Percentiles rank a stretch among this genome's conserved stretches.
phyloP scores from a whole-genome alignment of 1,140 invertebrate genomes.

The Apolygus lucorum region DNA sequence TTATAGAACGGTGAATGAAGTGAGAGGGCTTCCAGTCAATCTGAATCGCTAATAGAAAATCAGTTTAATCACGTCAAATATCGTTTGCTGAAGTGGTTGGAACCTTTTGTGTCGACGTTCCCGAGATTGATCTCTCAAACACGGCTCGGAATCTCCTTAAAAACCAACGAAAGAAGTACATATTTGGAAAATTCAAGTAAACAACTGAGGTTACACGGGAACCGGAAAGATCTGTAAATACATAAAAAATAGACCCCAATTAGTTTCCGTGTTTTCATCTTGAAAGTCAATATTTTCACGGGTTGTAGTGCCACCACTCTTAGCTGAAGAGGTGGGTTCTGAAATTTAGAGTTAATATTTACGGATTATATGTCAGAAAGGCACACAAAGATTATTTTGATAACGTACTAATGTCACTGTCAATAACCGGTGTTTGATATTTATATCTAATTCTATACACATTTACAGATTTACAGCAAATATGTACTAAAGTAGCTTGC shows the following conservation, averaged over 20 bases:
- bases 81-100: no score
- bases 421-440: conserved; percentile 11
- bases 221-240: no score
- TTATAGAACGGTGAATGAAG: no score
- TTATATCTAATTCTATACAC: conserved; percentile 15
- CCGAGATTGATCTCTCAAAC: no score
- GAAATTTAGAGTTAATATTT: conserved; percentile 9
- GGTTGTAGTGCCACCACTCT: conserved; percentile 5
- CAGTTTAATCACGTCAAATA: no score
- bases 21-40: no score
- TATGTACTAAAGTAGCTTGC: conserved; percentile 14
- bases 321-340: conserved; percentile 6
- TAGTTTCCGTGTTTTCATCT: not conserved
- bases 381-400: conserved; percentile 14
- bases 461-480: not conserved
- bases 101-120: no score
- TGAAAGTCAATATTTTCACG: conserved; percentile 4
- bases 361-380: conserved; percentile 9
- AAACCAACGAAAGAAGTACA: no score
- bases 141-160: no score
- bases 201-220: no score
- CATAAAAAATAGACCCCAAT: conserved; percentile 5
- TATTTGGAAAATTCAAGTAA: no score
- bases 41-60: no score
- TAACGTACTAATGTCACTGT: conserved; percentile 8